Evolutionary conservation across 2,888 invertebrate species (phyloP).

Genomic region (Agriotes lineatus): DNA sequence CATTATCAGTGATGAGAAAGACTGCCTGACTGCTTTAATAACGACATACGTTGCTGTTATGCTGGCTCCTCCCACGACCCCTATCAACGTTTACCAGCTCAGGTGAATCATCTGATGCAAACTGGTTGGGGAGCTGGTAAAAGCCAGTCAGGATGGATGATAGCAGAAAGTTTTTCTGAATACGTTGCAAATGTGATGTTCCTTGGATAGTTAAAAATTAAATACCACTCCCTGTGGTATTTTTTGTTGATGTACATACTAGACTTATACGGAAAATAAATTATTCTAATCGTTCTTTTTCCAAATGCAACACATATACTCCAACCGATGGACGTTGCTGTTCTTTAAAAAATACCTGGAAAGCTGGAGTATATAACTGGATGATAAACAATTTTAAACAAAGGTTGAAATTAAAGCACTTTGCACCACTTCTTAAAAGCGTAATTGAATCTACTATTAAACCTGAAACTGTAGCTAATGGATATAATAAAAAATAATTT

Average conservation of each 20-base stretch:
- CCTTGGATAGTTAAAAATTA: slow-evolving; percentile 48
- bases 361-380: slow-evolving; percentile 48
- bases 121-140: no score
- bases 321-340: slow-evolving; percentile 61
- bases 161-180: slow-evolving; percentile 45
- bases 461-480: background rate
- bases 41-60: slow-evolving; percentile 44
- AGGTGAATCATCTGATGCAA: slow-evolving; percentile 41
- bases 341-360: slow-evolving; percentile 57
- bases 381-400: slow-evolving; percentile 49
- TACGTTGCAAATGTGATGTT: slow-evolving; percentile 45
- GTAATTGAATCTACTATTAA: background rate
- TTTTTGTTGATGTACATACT: slow-evolving; percentile 62
- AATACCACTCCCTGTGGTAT: slow-evolving; percentile 57
- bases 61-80: slow-evolving; percentile 46
- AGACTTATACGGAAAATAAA: slow-evolving; percentile 60
- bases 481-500: no score
- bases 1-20: slow-evolving; percentile 51
- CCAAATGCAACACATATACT: slow-evolving; percentile 62
- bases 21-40: slow-evolving; percentile 53
- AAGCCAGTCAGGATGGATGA: no score
- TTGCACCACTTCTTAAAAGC: slow-evolving; percentile 51
- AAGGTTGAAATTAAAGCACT: slow-evolving; percentile 50
- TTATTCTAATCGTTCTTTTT: slow-evolving; percentile 58
- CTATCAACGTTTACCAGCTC: slow-evolving; percentile 47